These are phyloP conservation scores for Aplodontia rufa DNA, from an alignment of 2,113 vertebrate genomes.

Conservation along the genomic window DNA sequence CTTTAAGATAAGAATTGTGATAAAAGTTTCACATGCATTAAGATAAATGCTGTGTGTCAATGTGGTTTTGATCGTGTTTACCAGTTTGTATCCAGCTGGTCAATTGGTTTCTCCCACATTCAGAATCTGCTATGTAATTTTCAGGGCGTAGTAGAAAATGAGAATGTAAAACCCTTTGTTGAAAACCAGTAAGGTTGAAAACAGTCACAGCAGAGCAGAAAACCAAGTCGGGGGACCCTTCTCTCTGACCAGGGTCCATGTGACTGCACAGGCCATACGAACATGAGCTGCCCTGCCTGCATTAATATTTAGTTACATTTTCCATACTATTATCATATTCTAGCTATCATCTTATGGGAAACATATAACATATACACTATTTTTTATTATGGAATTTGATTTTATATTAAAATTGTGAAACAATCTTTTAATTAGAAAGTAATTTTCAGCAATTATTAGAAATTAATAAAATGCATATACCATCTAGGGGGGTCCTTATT, in stretches of 20 bases:
- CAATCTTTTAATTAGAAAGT: not conserved
- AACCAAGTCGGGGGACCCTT: not conserved
- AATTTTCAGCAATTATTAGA: not conserved
- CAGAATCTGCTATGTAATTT: not conserved
- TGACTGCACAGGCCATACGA: fast-evolving
- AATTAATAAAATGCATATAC: not conserved
- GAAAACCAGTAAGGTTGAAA: not conserved
- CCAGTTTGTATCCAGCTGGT: not conserved
- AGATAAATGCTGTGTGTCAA: not conserved
- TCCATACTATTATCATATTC: not conserved
- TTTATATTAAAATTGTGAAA: not conserved
- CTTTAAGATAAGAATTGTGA: not conserved
- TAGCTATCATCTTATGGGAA: not conserved
- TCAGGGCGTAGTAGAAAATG: not conserved
- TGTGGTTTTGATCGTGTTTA: not conserved
- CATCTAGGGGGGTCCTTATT: not conserved
- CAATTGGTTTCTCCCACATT: not conserved
- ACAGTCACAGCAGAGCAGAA: not conserved
- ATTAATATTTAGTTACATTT: not conserved
- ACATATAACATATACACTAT: not conserved
- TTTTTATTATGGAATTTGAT: not conserved
- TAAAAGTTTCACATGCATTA: not conserved
- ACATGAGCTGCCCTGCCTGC: not conserved
- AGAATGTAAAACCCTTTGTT: not conserved
- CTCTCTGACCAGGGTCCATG: not conserved